A percentile compares a stretch with the other conserved stretches of the same genome.
Evolutionary conservation across 2,888 invertebrate species (phyloP).

Genomic region (Torymus aiolomorphi): DNA sequence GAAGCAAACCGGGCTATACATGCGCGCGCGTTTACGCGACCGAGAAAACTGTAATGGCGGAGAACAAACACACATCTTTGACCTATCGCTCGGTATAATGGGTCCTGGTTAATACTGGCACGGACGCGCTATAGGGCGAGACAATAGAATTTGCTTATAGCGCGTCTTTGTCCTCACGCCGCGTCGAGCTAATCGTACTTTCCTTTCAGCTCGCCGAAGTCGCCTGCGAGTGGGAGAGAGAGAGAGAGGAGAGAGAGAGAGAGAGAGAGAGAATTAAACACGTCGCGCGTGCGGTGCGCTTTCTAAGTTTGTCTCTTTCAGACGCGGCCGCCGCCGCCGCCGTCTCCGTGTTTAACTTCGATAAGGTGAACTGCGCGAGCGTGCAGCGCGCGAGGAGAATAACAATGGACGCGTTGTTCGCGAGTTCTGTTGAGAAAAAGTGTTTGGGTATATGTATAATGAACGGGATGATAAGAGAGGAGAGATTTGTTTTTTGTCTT

Average conservation of each 20-base stretch:
- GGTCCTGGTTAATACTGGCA: neutral
- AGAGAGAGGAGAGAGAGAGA: neutral
- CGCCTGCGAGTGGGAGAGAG: neutral
- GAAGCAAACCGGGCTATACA: no score
- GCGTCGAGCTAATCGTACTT: conserved; percentile 28
- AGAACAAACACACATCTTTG: neutral
- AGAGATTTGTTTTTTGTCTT: no score
- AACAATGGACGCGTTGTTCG: neutral
- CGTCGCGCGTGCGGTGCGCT: neutral
- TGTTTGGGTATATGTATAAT: neutral
- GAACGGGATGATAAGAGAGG: no score
- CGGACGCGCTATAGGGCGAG: neutral
- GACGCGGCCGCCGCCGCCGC: neutral
- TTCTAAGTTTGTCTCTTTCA: neutral
- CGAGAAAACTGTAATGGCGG: no score
- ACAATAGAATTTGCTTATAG: conserved; percentile 41
- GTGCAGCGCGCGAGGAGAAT: no score
- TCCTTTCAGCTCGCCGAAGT: conserved; percentile 25
- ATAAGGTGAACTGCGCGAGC: conserved; percentile 9
- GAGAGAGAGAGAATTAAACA: no score
- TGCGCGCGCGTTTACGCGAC: no score
- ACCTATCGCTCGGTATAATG: neutral
- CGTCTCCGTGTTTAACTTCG: conserved; percentile 13
- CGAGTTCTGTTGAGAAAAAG: neutral
- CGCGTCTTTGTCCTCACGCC: conserved; percentile 5